Evolutionary conservation across 2,888 invertebrate species (phyloP), one percentile per base, ranked within the genome.

Genomic region (Tolmerus cingulatus): DNA sequence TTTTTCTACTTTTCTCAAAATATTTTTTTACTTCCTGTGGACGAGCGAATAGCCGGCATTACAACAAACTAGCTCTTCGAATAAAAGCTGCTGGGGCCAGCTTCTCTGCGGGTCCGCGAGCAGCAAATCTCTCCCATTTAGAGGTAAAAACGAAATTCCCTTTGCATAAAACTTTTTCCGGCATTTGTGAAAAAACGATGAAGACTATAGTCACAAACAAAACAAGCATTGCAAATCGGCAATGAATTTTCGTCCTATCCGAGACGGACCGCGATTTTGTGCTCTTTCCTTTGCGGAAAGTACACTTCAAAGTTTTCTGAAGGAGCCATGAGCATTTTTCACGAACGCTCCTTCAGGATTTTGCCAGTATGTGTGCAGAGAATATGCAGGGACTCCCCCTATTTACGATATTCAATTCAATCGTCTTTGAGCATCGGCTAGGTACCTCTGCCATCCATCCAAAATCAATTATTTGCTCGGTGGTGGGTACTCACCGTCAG

Each of bases 271-370:
- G 30, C 55, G 55, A 27, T 81, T 81, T 81, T 81, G 55, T 51
- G 81, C 81, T 78, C 78, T 34, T 55, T 51, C 81, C 55, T 81
- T 55, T 81, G 55, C 30, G 81, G 27, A 30, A 81, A 81, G 81
- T 40, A 55, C 34, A 51, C 81, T 81, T 81, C 55, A 81, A 81
- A 81, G 81, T 81, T 81, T 81, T n/a, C 37, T 81, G 81, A 81
- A 81, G 81, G 55, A 81, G 27, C 66, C 37, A 55, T 57, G 55
- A 81, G 81, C 30, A 55, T 46, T 55, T 81, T 81, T 81, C 30
- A 81, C 27, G 81, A 34, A 66, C 34, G 27, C 55, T 81, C 40
- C 55, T 81, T 34, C 30, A 40, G 55, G 30, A 27, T 37, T 30
- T 12, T 16, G 27, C 46, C 19, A 30, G 27, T 81, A 34, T 81